Evolutionary conservation across 2,888 invertebrate genomes (phyloP), one percentile per base, ranked within the genome.

Genomic region (Parnassius glacialis): DNA sequence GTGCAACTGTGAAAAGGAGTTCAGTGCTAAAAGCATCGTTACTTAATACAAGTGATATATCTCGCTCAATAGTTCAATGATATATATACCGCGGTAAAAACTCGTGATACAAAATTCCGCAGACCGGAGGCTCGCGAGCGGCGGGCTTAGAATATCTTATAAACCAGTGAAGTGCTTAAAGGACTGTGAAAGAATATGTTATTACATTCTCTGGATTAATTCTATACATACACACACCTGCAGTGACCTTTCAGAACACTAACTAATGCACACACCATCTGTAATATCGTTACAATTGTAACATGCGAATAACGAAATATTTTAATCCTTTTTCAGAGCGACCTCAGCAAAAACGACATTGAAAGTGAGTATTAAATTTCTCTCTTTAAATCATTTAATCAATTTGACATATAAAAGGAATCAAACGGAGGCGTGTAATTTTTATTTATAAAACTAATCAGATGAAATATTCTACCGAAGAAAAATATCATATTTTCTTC

Each of bases 291-390:
- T 59, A 53, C 70, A 73, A 72, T 76, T 72, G 74, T 59, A 74
- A 79, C 74, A 80, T 81, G 80, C 81, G 79, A 84, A 70, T 91
- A 91, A 89, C 81, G 79, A 81, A 83, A 83, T 86, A 64, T 87
- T 87, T 90, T 92, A 80, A 75, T 90, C 54, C 79, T 90, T 89
- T 94, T 94, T 82, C 94, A 96, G 96, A 95, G 96, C 92, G 95
- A 97, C 93, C 94, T 97, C 88, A 95, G 94, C 92, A 95, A 95
- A 92, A 95, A 94, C 93, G 97, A 97, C 90, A 89, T 97, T 90
- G 97, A 97, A 94, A 96, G 97, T 97, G 93, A 97, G 97, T 96
- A 69, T 59, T 57, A 7, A 47, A 25, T 47, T 56, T 53, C 16
- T 53, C 10, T 13, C 5, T 9, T 48, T 48, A 43, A 43, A 10